These are phyloP conservation scores for Tolmerus cingulatus DNA, from an alignment of 2,888 invertebrate genomes.

Conservation along the genomic window DNA sequence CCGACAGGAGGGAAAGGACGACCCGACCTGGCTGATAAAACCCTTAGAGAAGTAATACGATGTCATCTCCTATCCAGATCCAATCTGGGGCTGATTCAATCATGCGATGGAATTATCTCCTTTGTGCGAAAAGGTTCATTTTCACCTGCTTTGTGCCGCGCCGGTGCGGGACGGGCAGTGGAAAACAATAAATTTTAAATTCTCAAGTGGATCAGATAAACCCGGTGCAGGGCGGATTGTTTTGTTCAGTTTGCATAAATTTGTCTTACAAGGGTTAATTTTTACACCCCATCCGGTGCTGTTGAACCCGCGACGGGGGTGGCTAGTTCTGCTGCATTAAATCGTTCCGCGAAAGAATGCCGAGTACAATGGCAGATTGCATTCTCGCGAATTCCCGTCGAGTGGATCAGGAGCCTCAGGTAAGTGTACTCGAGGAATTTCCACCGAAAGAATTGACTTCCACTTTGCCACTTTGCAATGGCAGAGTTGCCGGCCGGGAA, in stretches of 20 bases:
- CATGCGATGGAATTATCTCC: constrained; percentile 31
- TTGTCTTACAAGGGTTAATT: constrained; percentile 28
- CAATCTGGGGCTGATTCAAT: constrained; percentile 34
- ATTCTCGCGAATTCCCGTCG: background rate
- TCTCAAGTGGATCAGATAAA: constrained; percentile 7
- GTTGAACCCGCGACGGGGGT: background rate
- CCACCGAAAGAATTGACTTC: constrained; percentile 9
- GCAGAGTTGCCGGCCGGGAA: background rate
- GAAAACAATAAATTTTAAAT: constrained; percentile 36
- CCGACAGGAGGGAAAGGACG: background rate
- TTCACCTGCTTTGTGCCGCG: background rate
- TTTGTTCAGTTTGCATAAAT: constrained; percentile 18
- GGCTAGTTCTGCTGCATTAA: background rate
- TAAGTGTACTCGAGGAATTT: background rate
- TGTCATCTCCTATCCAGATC: constrained; percentile 15
- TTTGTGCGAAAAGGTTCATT: constrained; percentile 28
- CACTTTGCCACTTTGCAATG: background rate
- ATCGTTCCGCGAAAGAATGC: background rate
- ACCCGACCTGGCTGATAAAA: constrained; percentile 1
- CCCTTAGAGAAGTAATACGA: background rate
- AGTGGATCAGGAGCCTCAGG: background rate
- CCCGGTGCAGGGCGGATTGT: background rate
- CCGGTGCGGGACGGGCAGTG: background rate
- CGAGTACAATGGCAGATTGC: background rate
- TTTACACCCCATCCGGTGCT: background rate